phyloP scores from a whole-genome alignment of 2,113 vertebrate genomes.

The Perca schrenkii region DNA sequence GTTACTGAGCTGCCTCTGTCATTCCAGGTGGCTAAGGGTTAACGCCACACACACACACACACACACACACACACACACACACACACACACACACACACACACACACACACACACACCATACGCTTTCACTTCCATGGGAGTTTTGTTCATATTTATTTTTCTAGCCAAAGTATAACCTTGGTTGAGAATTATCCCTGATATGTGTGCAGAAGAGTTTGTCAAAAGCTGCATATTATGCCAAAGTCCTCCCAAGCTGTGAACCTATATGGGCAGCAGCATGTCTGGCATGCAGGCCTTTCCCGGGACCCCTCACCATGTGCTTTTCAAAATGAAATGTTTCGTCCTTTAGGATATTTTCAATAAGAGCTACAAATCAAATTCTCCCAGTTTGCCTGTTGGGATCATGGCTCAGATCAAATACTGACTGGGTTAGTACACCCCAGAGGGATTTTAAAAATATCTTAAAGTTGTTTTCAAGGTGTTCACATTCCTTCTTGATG shows the following conservation, averaged over 20 bases:
- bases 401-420: constrained; percentile 27
- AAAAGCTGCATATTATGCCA: constrained; percentile 10
- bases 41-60: constrained; percentile 53
- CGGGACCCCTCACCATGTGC: constrained; percentile 21
- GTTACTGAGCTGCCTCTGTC: constrained; percentile 38
- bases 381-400: constrained; percentile 36
- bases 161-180: constrained; percentile 50
- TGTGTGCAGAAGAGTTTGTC: constrained; percentile 6
- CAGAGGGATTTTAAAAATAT: constrained; percentile 30
- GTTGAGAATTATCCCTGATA: constrained; percentile 43
- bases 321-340: constrained; percentile 33
- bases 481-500: constrained; percentile 39
- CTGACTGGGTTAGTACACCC: constrained; percentile 17
- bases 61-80: no score
- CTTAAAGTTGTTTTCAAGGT: constrained; percentile 47
- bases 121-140: constrained; percentile 36
- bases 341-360: constrained; percentile 34
- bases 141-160: constrained; percentile 73
- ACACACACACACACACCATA: constrained; percentile 32
- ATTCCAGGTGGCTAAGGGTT: constrained; percentile 56
- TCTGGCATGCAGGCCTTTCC: constrained; percentile 39
- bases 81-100: no score
- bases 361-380: constrained; percentile 46
- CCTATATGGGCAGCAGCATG: constrained; percentile 25
- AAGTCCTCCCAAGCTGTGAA: constrained; percentile 11